Conservation (phyloP, 2,888 invertebrate genomes). For the Anorthoa munda region DNA sequence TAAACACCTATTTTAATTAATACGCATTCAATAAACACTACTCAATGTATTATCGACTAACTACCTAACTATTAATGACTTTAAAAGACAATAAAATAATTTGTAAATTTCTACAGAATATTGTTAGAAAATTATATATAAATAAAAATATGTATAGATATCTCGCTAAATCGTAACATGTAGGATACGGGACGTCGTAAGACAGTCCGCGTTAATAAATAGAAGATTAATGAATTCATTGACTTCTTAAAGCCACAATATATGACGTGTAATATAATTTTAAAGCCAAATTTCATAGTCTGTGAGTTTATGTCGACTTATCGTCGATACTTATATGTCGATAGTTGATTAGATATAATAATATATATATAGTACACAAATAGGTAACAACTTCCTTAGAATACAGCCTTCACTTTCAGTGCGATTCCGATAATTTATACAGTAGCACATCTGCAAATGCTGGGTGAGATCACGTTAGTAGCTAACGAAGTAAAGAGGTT, state of each 20-base stretch:
- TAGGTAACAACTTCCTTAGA: slow-evolving; percentile 88
- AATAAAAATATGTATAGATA: slow-evolving; percentile 85
- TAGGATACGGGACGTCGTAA: slow-evolving; percentile 75
- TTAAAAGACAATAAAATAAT: slow-evolving; percentile 86
- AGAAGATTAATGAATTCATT: slow-evolving; percentile 86
- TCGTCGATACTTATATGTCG: slow-evolving; percentile 87
- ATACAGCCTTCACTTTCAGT: slow-evolving; percentile 84
- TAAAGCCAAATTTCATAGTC: slow-evolving; percentile 91
- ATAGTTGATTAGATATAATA: slow-evolving; percentile 86
- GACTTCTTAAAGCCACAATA: slow-evolving; percentile 89
- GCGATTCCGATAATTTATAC: slow-evolving; percentile 66
- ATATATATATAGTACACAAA: slow-evolving; percentile 88
- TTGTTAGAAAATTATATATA: slow-evolving; percentile 89
- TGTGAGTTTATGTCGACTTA: slow-evolving; percentile 90
- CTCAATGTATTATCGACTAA: slow-evolving; percentile 80
- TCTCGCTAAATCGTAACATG: slow-evolving; percentile 83
- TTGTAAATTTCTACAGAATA: slow-evolving; percentile 89
- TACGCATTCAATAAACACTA: slow-evolving; percentile 82
- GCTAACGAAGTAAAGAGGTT: slow-evolving; percentile 49
- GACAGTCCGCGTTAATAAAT: slow-evolving; percentile 80
- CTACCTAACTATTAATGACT: slow-evolving; percentile 81
- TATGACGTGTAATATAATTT: slow-evolving; percentile 87
- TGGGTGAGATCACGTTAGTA: slow-evolving; percentile 50
- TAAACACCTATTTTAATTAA: slow-evolving; percentile 81
- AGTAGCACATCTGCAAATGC: slow-evolving; percentile 56